Percentiles rank a stretch among this genome's conserved stretches.
phyloP scores from a whole-genome alignment of 2,113 vertebrate genomes.

The Ailurus styani region DNA sequence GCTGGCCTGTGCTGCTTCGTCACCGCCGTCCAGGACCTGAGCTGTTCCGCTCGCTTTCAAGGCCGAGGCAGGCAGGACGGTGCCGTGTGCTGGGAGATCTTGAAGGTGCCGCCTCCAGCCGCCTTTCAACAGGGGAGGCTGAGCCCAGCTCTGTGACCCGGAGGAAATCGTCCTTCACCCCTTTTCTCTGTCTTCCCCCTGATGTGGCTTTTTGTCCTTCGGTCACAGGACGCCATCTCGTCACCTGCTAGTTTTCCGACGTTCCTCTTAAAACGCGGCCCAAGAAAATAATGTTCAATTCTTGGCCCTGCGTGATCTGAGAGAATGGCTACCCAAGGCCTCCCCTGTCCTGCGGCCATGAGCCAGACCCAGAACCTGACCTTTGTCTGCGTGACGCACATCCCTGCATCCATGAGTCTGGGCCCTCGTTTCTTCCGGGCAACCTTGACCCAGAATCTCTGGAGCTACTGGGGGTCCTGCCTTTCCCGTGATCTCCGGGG shows the following conservation, averaged over 20 bases:
- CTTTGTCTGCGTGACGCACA: accelerated
- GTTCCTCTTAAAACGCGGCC: not conserved
- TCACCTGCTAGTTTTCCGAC: accelerated
- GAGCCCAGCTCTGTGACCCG: not conserved
- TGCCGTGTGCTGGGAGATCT: accelerated
- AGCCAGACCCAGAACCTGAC: no score
- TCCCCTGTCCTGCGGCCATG: accelerated
- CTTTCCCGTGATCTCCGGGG: accelerated
- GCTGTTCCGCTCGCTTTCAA: not conserved
- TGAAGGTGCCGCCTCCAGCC: not conserved
- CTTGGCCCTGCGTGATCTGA: accelerated
- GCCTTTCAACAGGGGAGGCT: accelerated
- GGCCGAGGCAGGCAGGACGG: not conserved
- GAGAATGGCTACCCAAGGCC: not conserved
- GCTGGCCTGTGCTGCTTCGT: not conserved
- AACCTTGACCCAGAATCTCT: not conserved
- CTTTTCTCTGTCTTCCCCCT: not conserved
- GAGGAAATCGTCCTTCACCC: not conserved
- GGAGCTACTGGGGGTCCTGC: accelerated
- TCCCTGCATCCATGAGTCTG: accelerated
- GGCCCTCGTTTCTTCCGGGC: accelerated
- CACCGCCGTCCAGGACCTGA: not conserved
- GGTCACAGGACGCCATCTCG: accelerated
- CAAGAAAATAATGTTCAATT: not conserved
- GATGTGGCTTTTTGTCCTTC: not conserved